phyloP scores from a whole-genome alignment of 2,113 vertebrate genomes.

The Indicator maculatus region DNA sequence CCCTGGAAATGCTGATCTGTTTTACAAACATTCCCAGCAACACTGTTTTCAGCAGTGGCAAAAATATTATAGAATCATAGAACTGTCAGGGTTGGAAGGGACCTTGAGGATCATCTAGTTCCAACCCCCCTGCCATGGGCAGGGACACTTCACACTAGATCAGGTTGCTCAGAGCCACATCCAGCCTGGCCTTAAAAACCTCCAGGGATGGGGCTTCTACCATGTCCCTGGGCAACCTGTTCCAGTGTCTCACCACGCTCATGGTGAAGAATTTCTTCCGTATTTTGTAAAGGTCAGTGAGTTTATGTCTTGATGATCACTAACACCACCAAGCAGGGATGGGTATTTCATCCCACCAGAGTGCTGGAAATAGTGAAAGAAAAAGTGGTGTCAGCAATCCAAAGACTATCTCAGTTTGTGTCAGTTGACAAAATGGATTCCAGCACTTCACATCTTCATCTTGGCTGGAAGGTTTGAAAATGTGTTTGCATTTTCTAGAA shows the following conservation, averaged over 20 bases:
- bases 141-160: too few species aligned
- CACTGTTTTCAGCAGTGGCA: not conserved
- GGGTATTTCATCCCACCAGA: not conserved
- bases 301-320: not conserved
- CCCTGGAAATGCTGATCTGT: not conserved
- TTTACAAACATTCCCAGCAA: not conserved
- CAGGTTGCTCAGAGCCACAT: too few species aligned
- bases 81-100: too few species aligned
- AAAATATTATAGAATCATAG: not conserved
- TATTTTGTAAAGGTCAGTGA: not conserved
- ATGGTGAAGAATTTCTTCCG: too few species aligned
- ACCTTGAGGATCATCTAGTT: too few species aligned
- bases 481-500: not conserved
- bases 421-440: not conserved
- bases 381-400: not conserved
- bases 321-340: not conserved
- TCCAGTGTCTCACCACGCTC: too few species aligned
- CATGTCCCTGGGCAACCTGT: too few species aligned
- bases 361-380: not conserved
- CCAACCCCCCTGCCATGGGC: too few species aligned
- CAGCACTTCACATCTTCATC: not conserved
- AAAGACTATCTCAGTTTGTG: not conserved
- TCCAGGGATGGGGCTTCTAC: too few species aligned
- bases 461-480: not conserved
- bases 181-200: too few species aligned